These are phyloP conservation scores for Parelbella ahira DNA, from an alignment of 2,888 invertebrate species.

Conservation along the genomic window DNA sequence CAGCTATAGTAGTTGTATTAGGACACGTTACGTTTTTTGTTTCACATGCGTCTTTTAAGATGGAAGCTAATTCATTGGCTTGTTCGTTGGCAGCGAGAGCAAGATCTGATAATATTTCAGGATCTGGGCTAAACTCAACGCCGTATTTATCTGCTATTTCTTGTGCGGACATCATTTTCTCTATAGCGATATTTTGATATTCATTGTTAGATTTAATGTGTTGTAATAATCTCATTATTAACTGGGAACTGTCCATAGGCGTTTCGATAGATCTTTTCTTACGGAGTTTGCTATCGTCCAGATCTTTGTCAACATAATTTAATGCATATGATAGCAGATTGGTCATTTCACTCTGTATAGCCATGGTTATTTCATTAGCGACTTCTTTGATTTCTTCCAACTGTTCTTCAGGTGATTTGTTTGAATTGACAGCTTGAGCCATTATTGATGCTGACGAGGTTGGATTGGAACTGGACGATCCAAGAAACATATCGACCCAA, in stretches of 20 bases:
- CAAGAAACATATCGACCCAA: conserved; percentile 52
- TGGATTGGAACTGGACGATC: conserved; percentile 42
- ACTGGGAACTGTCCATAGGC: conserved; percentile 60
- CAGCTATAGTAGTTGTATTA: background rate
- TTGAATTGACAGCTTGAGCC: conserved; percentile 49
- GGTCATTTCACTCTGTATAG: conserved; percentile 59
- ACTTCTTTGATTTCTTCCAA: conserved; percentile 60
- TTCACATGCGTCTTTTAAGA: conserved; percentile 51
- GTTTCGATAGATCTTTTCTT: conserved; percentile 57
- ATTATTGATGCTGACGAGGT: conserved; percentile 55
- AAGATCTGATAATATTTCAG: conserved; percentile 61
- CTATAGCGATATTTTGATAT: conserved; percentile 71
- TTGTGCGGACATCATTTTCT: conserved; percentile 74
- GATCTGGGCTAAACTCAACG: conserved; percentile 62
- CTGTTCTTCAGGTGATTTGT: conserved; percentile 62
- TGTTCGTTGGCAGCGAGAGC: conserved; percentile 62
- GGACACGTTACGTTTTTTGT: conserved; percentile 37
- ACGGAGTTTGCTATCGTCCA: conserved; percentile 43
- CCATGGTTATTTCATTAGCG: conserved; percentile 52
- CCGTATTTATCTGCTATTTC: conserved; percentile 72
- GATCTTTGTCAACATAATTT: conserved; percentile 39
- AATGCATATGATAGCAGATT: conserved; percentile 54
- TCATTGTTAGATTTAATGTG: conserved; percentile 70
- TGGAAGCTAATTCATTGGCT: conserved; percentile 54
- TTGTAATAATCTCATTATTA: conserved; percentile 59